A percentile compares a stretch with the other conserved stretches of the same genome.
These are phyloP conservation scores for Eulemur rufifrons DNA, from an alignment of 2,113 vertebrate genomes.

Conservation along the genomic window DNA sequence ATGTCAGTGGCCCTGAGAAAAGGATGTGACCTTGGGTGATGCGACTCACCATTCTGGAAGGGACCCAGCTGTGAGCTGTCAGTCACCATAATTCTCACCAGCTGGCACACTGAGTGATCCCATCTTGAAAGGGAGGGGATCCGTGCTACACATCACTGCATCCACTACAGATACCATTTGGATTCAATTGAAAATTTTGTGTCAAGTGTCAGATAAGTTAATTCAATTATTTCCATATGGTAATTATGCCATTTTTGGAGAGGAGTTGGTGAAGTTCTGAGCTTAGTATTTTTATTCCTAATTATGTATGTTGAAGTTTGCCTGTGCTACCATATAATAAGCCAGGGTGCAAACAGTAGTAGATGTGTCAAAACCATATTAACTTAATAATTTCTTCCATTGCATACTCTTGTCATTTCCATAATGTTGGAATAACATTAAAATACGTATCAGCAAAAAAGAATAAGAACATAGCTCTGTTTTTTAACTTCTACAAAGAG, in stretches of 20 bases:
- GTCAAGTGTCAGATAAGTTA: background rate
- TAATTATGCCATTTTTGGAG: background rate
- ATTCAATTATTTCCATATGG: background rate
- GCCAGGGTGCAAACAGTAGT: background rate
- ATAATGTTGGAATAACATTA: background rate
- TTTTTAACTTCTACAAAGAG: background rate
- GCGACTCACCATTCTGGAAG: background rate
- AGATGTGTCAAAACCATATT: background rate
- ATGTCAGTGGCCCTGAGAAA: background rate
- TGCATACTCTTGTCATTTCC: background rate
- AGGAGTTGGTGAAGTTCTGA: background rate
- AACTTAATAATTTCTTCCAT: background rate
- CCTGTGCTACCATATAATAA: background rate
- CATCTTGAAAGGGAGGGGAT: background rate
- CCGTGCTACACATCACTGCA: background rate
- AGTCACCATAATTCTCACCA: background rate
- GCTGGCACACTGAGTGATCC: fast-evolving
- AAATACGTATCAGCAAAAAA: background rate
- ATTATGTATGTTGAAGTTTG: background rate
- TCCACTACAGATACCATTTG: background rate
- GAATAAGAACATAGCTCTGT: background rate
- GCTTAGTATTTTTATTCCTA: background rate
- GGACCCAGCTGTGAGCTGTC: background rate
- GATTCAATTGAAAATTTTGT: background rate
- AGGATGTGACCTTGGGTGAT: background rate